Percentiles rank a stretch among this genome's conserved stretches.
Conservation (phyloP, 1,140 invertebrate species). For the Drosophila nebulosa region DNA sequence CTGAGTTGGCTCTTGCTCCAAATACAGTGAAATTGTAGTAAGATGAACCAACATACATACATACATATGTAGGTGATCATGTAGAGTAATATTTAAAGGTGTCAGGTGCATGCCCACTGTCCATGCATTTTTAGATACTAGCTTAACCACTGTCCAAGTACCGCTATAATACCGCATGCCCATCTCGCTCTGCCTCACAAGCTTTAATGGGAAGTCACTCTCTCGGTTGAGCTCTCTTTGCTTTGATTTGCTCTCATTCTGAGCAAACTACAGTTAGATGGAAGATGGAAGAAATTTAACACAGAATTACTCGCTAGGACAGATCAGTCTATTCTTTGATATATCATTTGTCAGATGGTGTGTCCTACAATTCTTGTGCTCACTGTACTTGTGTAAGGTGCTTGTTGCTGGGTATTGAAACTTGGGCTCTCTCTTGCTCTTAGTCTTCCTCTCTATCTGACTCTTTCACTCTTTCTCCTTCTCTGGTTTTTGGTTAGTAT, state of each 20-base stretch:
- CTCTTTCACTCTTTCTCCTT: neutral
- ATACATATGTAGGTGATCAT: too few species aligned
- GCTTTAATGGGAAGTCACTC: too few species aligned
- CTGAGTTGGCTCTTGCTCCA: constrained; percentile 2
- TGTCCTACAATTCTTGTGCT: neutral
- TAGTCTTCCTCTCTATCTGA: neutral
- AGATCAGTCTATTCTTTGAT: neutral
- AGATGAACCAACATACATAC: neutral
- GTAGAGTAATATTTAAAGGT: neutral
- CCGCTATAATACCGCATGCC: too few species aligned
- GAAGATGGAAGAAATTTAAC: too few species aligned
- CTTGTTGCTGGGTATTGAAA: constrained; percentile 39
- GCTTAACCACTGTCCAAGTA: too few species aligned
- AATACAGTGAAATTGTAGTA: neutral
- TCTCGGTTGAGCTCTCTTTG: too few species aligned
- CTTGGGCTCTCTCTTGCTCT: constrained; percentile 33
- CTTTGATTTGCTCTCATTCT: too few species aligned
- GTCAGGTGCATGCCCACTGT: too few species aligned
- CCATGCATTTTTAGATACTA: too few species aligned
- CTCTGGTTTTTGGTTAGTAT: constrained; percentile 10
- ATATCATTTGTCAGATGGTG: neutral
- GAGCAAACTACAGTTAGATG: too few species aligned
- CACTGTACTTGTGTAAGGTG: constrained; percentile 40
- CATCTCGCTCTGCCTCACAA: too few species aligned
- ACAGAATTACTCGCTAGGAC: too few species aligned